phyloP scores from a whole-genome alignment of 2,888 invertebrate species.

The Muscina levida region DNA sequence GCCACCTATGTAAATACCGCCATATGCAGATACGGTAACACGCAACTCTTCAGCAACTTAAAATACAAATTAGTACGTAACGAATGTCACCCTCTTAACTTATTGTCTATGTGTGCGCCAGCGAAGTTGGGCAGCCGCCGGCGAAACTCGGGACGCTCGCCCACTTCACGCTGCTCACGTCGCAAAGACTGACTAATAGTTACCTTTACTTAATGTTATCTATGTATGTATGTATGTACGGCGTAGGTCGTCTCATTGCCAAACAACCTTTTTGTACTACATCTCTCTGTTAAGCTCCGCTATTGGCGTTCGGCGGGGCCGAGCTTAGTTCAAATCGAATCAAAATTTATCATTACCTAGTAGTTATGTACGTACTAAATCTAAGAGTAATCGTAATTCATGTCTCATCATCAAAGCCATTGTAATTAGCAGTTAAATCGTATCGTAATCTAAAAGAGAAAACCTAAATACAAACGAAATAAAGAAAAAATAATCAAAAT shows the following conservation, averaged over 20 bases:
- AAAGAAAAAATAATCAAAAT: conserved; percentile 62
- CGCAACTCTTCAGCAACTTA: conserved; percentile 68
- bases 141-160: neutral
- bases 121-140: conserved; percentile 61
- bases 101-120: conserved; percentile 72
- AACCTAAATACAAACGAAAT: conserved; percentile 56
- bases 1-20: conserved; percentile 62
- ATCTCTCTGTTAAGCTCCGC: neutral
- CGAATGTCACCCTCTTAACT: conserved; percentile 41
- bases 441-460: conserved; percentile 49
- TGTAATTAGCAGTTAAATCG: conserved; percentile 67
- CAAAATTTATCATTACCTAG: neutral
- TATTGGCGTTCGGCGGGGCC: neutral
- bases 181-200: conserved; percentile 68
- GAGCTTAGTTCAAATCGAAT: neutral
- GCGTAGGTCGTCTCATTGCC: conserved; percentile 1
- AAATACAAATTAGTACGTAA: conserved; percentile 62
- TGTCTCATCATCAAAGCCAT: conserved; percentile 63
- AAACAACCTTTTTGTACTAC: neutral
- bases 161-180: conserved; percentile 65
- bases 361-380: neutral
- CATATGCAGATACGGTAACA: conserved; percentile 67
- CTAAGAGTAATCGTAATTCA: conserved; percentile 8
- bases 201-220: conserved; percentile 33
- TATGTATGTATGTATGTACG: neutral